These are phyloP conservation scores for Paramormyrops kingsleyae DNA, from an alignment of 2,113 vertebrate species.

Conservation along the genomic window DNA sequence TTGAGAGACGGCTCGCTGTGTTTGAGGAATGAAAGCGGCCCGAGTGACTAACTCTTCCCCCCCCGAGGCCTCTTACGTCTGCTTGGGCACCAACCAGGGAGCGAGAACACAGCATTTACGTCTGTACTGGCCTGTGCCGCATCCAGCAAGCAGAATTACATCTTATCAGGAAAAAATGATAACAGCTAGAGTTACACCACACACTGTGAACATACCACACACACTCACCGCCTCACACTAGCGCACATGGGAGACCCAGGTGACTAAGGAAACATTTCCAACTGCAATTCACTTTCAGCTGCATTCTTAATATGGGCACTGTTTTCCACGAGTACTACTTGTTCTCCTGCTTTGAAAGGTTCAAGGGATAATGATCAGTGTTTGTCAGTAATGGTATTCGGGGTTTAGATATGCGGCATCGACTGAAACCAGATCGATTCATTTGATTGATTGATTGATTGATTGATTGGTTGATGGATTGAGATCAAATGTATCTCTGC, in stretches of 20 bases:
- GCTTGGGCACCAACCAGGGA: neutral
- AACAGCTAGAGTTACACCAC: neutral
- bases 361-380: neutral
- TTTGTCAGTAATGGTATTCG: neutral
- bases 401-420: neutral
- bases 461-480: neutral
- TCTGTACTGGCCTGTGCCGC: neutral
- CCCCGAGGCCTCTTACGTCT: neutral
- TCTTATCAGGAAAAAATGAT: neutral
- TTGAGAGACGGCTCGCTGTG: neutral
- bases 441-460: neutral
- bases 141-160: neutral
- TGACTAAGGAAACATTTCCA: too few species aligned
- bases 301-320: neutral
- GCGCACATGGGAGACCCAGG: neutral
- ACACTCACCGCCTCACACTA: neutral
- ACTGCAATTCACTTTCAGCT: neutral
- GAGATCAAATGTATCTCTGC: neutral
- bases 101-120: neutral
- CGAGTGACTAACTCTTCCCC: neutral
- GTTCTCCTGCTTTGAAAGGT: neutral
- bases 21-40: neutral
- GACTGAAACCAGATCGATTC: neutral
- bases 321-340: neutral
- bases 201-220: neutral